Evolutionary conservation across 2,888 invertebrate species (phyloP), one percentile per base, ranked within the genome.

Genomic region (Capitulum mitella): DNA sequence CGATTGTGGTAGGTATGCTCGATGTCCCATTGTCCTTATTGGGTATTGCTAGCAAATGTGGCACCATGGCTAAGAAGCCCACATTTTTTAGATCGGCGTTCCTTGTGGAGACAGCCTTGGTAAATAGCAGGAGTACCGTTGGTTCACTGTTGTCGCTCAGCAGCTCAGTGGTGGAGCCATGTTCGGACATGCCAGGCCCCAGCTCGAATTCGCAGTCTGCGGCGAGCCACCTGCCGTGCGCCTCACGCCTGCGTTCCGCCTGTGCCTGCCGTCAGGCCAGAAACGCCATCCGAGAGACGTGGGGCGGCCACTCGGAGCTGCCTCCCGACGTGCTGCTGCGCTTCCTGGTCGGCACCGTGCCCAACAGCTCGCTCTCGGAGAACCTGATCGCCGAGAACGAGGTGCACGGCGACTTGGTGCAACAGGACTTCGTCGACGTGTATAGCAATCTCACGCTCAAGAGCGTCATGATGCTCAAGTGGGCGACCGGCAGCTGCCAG

Each of bases 361-460:
- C 22, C 70, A 70, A 70, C 70, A 8, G 29, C 70, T 70, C 70
- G 37, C 70, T 70, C 26, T 6, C 40, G 12, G 70, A 70, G 34
- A 70, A 70, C 70, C 22, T 70, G 26, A 14, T 19, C 22, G 54
- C 46, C 22, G 80, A 80, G 78, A 78, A 77, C 58, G 58, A 70
- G 58, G 32, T 64, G 26, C 78, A 79, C 54, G 80, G 78, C 32
- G 82, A 82, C 64, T 58, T 82, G 8, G 51, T 82, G 54, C 78
- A 81, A 22, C 81, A 82, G 61, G 80, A 81, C 77, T 82, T 82
- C 76, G 46, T 81, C n/a, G 82, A 82, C 64, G 80, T 80, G 8
- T 82, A 82, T 51, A 80, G 78, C 29, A 82, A 82, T 74, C 79
- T 82, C 19, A 82, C 82, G 8, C 64, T 82, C 64, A 82, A 82